These are phyloP conservation scores for Athene cunicularia DNA, from an alignment of 2,113 vertebrate genomes.

Conservation along the genomic window DNA sequence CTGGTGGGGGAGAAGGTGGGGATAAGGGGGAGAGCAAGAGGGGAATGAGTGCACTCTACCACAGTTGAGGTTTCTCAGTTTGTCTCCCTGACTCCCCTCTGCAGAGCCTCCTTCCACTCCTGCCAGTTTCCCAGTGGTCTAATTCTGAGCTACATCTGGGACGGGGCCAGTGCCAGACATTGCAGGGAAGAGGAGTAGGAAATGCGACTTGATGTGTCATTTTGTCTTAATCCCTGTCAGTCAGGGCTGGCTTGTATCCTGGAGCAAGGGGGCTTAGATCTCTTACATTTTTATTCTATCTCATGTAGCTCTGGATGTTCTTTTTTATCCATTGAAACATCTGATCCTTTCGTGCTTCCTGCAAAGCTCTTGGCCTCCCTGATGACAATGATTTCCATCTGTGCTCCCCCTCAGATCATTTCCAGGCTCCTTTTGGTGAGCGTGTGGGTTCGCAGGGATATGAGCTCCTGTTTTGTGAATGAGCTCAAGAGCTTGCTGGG, in stretches of 20 bases:
- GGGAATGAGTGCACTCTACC: not conserved
- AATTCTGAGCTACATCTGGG: not conserved
- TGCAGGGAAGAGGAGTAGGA: not conserved
- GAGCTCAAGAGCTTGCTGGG: not conserved
- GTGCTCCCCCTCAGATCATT: constrained; percentile 31
- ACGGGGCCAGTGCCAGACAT: not conserved
- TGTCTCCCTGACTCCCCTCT: not conserved
- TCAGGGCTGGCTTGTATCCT: not conserved
- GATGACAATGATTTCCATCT: constrained; percentile 57
- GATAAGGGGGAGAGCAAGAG: not conserved
- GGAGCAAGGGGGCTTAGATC: not conserved
- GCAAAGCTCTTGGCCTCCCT: constrained; percentile 29
- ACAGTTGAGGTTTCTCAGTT: constrained; percentile 13
- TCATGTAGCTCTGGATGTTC: not conserved
- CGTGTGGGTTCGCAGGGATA: not conserved
- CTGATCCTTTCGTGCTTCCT: constrained; percentile 48
- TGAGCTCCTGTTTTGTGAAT: not conserved
- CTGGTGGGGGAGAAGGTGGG: not conserved
- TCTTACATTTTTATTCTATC: not conserved
- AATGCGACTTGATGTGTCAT: not conserved
- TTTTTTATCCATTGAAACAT: constrained; percentile 39
- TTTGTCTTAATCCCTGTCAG: not conserved
- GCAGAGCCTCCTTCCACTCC: not conserved
- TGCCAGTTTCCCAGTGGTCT: not conserved
- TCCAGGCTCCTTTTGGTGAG: constrained; percentile 40